Conservation (phyloP, 2,113 vertebrate genomes). For the Bolborhynchus lineola region DNA sequence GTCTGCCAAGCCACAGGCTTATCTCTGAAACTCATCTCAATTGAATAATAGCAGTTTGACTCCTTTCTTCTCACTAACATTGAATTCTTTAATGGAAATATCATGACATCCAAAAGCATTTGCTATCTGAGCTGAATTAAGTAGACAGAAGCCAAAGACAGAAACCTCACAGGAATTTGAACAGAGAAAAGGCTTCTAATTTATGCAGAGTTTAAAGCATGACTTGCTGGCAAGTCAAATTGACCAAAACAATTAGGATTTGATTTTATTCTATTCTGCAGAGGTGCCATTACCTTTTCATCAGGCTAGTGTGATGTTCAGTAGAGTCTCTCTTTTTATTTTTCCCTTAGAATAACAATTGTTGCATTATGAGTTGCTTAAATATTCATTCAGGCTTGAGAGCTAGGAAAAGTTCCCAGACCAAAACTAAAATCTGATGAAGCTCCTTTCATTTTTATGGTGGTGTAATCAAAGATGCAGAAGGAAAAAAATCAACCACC, state of each 20-base stretch:
- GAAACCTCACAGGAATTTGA: constrained; percentile 62
- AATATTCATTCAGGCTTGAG: constrained; percentile 52
- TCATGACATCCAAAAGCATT: constrained; percentile 56
- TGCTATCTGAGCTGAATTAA: constrained; percentile 64
- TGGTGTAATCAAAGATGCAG: constrained; percentile 9
- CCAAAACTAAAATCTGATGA: constrained; percentile 48
- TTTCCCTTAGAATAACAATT: constrained; percentile 44
- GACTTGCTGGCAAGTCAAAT: constrained; percentile 56
- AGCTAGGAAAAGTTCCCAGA: constrained; percentile 5
- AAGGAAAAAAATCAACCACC: not conserved
- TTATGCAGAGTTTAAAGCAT: constrained; percentile 62
- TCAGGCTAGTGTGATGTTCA: constrained; percentile 18
- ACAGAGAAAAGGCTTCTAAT: constrained; percentile 57
- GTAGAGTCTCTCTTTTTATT: constrained; percentile 36
- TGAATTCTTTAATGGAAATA: constrained; percentile 69
- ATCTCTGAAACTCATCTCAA: not conserved
- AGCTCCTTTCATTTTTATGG: constrained; percentile 29
- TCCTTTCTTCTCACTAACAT: constrained; percentile 49
- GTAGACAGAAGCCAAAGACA: constrained; percentile 54
- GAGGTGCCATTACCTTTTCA: constrained; percentile 67
- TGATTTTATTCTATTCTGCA: constrained; percentile 67
- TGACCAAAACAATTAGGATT: constrained; percentile 73
- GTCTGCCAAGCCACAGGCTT: not conserved
- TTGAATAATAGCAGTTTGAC: constrained; percentile 18
- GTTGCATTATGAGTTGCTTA: constrained; percentile 54